A percentile compares a stretch with the other conserved stretches of the same genome.
These are phyloP conservation scores for Andrena minutula DNA, from an alignment of 2,888 invertebrate species.

Conservation along the genomic window DNA sequence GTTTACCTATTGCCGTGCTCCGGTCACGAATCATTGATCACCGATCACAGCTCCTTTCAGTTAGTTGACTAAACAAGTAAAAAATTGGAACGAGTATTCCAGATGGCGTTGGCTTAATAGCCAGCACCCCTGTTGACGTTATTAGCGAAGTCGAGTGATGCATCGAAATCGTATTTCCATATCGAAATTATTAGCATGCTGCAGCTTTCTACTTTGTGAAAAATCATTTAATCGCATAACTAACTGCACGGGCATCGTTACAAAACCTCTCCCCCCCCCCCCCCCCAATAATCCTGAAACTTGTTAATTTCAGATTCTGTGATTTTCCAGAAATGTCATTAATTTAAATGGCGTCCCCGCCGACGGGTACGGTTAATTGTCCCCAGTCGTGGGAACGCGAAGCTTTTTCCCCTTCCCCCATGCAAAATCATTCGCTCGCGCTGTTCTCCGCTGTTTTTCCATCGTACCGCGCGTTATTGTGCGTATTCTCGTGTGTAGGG, in stretches of 20 bases:
- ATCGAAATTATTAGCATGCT: no score
- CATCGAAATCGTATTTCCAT: no score
- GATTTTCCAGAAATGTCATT: constrained; percentile 2
- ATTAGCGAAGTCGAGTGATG: no score
- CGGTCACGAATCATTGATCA: no score
- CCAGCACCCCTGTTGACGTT: no score
- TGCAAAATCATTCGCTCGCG: constrained; percentile 24
- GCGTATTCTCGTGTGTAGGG: constrained; percentile 19
- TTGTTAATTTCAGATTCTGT: neutral
- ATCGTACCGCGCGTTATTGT: constrained; percentile 8
- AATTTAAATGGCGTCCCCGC: neutral
- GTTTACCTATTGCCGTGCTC: no score
- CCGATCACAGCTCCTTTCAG: no score
- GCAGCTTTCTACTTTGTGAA: no score
- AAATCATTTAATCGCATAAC: neutral
- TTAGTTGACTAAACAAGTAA: no score
- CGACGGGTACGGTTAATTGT: constrained; percentile 16
- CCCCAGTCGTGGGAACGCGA: constrained; percentile 18
- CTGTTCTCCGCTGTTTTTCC: constrained; percentile 1
- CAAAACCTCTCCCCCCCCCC: neutral
- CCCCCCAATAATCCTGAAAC: neutral
- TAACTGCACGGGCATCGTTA: neutral
- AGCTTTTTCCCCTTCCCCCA: constrained; percentile 22
- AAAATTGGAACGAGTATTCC: no score
- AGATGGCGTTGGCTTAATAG: no score